Base-by-base conservation (phyloP, 2,888 invertebrate genomes). In the Prosapia bicincta region DNA sequence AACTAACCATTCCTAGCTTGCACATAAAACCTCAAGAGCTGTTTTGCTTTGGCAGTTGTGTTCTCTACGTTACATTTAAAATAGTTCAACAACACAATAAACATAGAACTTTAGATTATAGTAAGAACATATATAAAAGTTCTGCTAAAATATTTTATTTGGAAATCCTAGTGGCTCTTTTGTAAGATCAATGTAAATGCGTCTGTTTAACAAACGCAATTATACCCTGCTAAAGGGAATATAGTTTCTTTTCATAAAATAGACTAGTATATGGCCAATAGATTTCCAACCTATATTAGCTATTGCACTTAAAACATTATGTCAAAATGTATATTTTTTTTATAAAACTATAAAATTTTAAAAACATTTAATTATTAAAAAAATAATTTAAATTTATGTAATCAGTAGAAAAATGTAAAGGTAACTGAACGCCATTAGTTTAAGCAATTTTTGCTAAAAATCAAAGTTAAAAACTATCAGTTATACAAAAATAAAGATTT, bases 401-500 rank as follows among this genome's bases (percentile, higher is more conserved):
- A n/a, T 54, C 25, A 54, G 69, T 74, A 68, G 68, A 74, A 69
- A 73, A 74, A 69, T 26, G 68, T 69, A 25, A 74, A 74, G 74
- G 74, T 74, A 74, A 74, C 74, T 69, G 67, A 74, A 74, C 69
- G 68, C n/a, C 23, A 69, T 54, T 74, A 74, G 74, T 54, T 74
- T 68, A 69, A 69, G 74, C 74, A 69, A 74, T 28, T n/a, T n/a
- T 67, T 26, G 69, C 69, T 74, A 73, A 74, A n/a, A 74, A 72
- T 67, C 3, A 54, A 74, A 74, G 43, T 74, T 69, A 76, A 43
- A 69, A 70, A 70, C 76, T 76, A 76, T 70, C 32, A 76, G 72
- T 76, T 71, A 72, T 76, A 76, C 70, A 76, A 76, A 76, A 76
- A 76, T 76, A 76, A 76, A 76, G 72, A 72, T 73, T 70, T 72